Percentiles rank a stretch among this genome's conserved stretches.
These are phyloP conservation scores for Eupithecia exiguata DNA, from an alignment of 2,888 invertebrate genomes.

Conservation along the genomic window DNA sequence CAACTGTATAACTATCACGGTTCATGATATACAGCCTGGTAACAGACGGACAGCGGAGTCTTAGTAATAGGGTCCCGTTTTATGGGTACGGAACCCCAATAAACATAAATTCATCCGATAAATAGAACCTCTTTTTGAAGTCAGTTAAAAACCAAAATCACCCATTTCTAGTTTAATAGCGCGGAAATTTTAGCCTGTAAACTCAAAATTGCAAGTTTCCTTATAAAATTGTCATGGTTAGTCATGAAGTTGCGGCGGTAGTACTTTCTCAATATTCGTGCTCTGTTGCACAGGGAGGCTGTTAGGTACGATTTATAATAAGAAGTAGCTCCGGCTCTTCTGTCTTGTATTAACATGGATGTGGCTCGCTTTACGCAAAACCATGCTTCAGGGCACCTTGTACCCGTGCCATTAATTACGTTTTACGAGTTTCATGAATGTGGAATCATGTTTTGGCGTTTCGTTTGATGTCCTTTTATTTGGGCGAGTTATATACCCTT, in stretches of 20 bases:
- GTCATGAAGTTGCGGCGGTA: slow-evolving; percentile 35
- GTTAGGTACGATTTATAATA: slow-evolving; percentile 24
- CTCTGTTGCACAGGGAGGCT: slow-evolving; percentile 21
- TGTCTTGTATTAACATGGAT: not conserved
- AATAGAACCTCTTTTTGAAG: too few relatives aligned
- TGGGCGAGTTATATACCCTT: slow-evolving; percentile 15
- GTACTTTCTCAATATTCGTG: slow-evolving; percentile 33
- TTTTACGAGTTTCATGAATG: slow-evolving; percentile 40
- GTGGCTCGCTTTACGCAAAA: not conserved
- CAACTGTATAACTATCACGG: too few relatives aligned
- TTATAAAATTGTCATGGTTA: slow-evolving; percentile 43
- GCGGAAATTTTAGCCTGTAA: not conserved
- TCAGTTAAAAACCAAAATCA: not conserved
- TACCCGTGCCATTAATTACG: slow-evolving; percentile 29
- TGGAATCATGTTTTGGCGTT: slow-evolving; percentile 32
- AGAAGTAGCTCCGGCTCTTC: not conserved
- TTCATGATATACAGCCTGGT: too few relatives aligned
- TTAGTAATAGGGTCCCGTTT: too few relatives aligned
- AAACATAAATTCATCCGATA: too few relatives aligned
- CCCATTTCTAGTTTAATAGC: not conserved
- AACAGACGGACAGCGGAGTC: too few relatives aligned
- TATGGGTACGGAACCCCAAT: too few relatives aligned
- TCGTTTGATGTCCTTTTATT: slow-evolving; percentile 32
- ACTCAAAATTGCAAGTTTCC: slow-evolving; percentile 28
- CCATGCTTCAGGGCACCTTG: not conserved